Evolutionary conservation across 2,113 vertebrate genomes (phyloP).

Genomic region (Oryzias javanicus): DNA sequence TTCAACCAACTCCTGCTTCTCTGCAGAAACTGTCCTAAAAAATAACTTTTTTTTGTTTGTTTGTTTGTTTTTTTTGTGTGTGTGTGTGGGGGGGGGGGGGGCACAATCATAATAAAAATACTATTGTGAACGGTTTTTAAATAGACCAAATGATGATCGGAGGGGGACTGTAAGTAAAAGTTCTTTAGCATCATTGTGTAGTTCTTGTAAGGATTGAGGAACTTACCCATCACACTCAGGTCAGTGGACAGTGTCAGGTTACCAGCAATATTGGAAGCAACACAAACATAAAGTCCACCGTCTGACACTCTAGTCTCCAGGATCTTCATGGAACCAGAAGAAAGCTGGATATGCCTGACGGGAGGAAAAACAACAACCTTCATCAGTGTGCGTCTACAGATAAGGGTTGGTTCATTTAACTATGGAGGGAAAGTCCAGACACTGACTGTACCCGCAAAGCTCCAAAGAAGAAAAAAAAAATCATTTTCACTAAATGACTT

Average conservation of each 20-base stretch:
- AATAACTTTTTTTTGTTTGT: too few relatives aligned
- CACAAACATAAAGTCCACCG: slow-evolving; percentile 87
- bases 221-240: slow-evolving; percentile 87
- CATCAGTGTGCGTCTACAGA: slow-evolving; percentile 1
- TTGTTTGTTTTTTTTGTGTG: too few relatives aligned
- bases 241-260: slow-evolving; percentile 85
- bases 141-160: too few relatives aligned
- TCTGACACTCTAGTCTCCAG: slow-evolving; percentile 85
- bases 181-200: not conserved
- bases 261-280: slow-evolving; percentile 95
- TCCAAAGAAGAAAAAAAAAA: slow-evolving; percentile 7
- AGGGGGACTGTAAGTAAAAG: too few relatives aligned
- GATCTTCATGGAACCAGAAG: slow-evolving; percentile 94
- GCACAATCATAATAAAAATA: too few relatives aligned
- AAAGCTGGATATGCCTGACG: slow-evolving; percentile 85
- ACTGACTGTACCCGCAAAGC: not conserved
- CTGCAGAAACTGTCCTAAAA: too few relatives aligned
- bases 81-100: too few relatives aligned
- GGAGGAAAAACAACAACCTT: slow-evolving; percentile 25
- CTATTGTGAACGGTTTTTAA: too few relatives aligned
- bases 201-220: not conserved
- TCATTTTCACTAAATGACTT: slow-evolving; percentile 25
- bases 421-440: not conserved
- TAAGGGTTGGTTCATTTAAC: slow-evolving; percentile 7
- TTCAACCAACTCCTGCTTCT: too few relatives aligned